phyloP scores from a whole-genome alignment of 1,140 invertebrate species.

The Papilio polyxenes region DNA sequence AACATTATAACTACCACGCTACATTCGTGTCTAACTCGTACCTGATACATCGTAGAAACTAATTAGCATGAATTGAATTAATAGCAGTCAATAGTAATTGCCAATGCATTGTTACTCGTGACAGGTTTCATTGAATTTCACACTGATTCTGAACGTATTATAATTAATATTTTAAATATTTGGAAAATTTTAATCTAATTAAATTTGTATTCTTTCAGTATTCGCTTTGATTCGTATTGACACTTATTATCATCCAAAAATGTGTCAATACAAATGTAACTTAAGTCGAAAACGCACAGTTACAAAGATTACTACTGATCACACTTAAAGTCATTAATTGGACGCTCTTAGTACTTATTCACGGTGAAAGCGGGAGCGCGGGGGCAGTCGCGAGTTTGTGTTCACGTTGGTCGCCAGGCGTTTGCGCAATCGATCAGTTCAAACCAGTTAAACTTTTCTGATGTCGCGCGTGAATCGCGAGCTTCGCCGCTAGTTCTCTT shows the following conservation, averaged over 20 bases:
- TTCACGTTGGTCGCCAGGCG: too few species aligned
- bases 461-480: too few species aligned
- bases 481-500: background rate
- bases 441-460: too few species aligned
- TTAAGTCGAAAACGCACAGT: too few species aligned
- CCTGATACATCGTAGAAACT: constrained; percentile 39
- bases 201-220: background rate
- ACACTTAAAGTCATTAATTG: too few species aligned
- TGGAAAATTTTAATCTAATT: background rate
- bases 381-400: too few species aligned
- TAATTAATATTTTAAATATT: background rate
- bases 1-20: background rate
- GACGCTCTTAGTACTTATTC: too few species aligned
- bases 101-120: constrained; percentile 72
- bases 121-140: constrained; percentile 56
- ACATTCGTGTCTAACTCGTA: background rate
- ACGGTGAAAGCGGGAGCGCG: too few species aligned
- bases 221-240: background rate
- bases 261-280: too few species aligned
- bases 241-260: too few species aligned
- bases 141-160: constrained; percentile 43
- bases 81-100: constrained; percentile 66
- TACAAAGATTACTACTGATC: too few species aligned
- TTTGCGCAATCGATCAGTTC: too few species aligned
- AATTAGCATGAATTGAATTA: constrained; percentile 71